These are phyloP conservation scores for Zaprionus kolodkinae DNA, from an alignment of 1,140 invertebrate species.

Conservation along the genomic window DNA sequence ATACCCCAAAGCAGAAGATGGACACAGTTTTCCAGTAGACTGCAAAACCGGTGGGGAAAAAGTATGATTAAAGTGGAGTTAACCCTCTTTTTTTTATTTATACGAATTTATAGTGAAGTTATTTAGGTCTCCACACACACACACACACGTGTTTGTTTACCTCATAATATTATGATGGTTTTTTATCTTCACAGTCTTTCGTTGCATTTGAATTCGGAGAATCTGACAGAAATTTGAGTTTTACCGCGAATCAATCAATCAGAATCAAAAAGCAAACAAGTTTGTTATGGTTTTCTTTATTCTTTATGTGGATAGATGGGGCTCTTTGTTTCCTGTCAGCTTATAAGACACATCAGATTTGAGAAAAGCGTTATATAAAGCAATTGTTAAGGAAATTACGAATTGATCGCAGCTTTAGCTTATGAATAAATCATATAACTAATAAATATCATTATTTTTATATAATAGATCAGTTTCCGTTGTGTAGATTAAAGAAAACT, in stretches of 20 bases:
- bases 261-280: background rate
- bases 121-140: background rate
- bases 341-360: background rate
- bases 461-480: too few relatives aligned
- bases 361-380: background rate
- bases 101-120: background rate
- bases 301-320: background rate
- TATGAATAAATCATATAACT: too few relatives aligned
- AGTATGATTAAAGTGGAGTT: background rate
- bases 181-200: background rate
- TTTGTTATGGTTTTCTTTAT: background rate
- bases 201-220: background rate
- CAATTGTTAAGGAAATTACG: too few relatives aligned
- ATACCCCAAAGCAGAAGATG: background rate
- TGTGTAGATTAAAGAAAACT: too few relatives aligned
- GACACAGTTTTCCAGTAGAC: background rate
- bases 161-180: background rate
- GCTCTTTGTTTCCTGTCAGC: background rate
- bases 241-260: slow-evolving; percentile 9
- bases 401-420: too few relatives aligned
- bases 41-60: background rate
- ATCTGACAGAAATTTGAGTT: background rate
- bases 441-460: too few relatives aligned
- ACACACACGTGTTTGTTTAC: background rate
- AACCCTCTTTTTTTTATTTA: background rate